Conservation (phyloP, 2,113 vertebrate species). For the Neotoma lepida region DNA sequence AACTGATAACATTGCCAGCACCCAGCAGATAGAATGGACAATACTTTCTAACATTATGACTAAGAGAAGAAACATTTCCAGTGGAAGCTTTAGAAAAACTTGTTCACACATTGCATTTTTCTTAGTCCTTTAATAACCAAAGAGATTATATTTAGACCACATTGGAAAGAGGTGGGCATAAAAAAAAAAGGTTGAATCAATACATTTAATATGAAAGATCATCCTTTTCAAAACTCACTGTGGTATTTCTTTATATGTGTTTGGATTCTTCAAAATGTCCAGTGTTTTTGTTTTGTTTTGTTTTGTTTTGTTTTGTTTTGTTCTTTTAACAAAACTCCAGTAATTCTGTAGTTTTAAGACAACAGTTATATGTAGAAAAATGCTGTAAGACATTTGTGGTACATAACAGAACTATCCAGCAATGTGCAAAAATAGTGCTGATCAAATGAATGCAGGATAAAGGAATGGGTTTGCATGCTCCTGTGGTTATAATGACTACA, state of each 20-base stretch:
- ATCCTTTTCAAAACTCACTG: background rate
- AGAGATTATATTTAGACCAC: conserved; percentile 2
- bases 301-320: too few species aligned
- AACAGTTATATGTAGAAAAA: background rate
- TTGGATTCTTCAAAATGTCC: background rate
- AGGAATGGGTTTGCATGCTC: background rate
- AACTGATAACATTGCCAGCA: background rate
- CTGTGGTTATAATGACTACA: background rate
- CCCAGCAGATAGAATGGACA: background rate
- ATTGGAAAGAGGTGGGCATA: background rate
- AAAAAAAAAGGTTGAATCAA: background rate
- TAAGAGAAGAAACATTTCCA: background rate
- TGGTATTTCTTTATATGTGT: background rate
- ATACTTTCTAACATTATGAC: background rate
- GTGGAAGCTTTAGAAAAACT: background rate
- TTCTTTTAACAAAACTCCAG: background rate
- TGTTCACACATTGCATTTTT: background rate
- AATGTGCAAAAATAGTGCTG: background rate
- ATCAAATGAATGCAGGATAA: background rate
- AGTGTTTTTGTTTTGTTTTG: background rate
- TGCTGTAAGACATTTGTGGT: background rate
- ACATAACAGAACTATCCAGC: background rate
- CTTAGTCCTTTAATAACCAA: background rate
- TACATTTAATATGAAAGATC: background rate
- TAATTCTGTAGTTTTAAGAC: background rate